A percentile compares a stretch with the other conserved stretches of the same genome.
Conservation (phyloP, 2,113 vertebrate species). For the Opisthocomus hoazin region DNA sequence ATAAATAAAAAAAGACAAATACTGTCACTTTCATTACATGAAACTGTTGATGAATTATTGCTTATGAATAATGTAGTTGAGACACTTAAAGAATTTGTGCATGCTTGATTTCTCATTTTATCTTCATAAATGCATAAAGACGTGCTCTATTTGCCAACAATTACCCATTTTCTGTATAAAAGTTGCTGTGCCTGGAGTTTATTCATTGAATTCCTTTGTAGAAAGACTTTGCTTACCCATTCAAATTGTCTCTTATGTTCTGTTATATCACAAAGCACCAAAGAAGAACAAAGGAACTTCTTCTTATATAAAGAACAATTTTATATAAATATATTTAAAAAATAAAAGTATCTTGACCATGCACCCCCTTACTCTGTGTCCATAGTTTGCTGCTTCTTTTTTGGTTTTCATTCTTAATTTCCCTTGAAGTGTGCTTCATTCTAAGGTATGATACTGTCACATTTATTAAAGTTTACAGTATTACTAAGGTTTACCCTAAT, state of each 20-base stretch:
- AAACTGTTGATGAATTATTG: not conserved
- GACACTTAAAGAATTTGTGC: not conserved
- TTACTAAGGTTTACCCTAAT: not conserved
- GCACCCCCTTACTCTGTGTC: not conserved
- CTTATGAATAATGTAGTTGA: not conserved
- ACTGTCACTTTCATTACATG: not conserved
- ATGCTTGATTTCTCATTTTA: not conserved
- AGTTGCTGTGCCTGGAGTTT: fast-evolving
- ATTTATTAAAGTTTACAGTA: not conserved
- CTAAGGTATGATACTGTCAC: not conserved
- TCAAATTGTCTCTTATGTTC: not conserved
- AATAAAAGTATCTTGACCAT: not conserved
- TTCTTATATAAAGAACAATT: not conserved
- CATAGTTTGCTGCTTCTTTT: not conserved
- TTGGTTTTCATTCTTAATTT: not conserved
- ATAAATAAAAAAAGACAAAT: not conserved
- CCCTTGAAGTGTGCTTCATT: not conserved
- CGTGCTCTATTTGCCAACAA: not conserved
- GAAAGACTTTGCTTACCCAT: not conserved
- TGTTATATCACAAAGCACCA: not conserved
- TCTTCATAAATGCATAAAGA: not conserved
- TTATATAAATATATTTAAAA: not conserved
- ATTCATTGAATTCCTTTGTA: not conserved
- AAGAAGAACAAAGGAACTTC: not conserved
- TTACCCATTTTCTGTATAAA: not conserved